Percentiles rank a stretch among this genome's conserved stretches.
Evolutionary conservation across 2,113 vertebrate genomes (phyloP).

Genomic region (Albula goreensis): DNA sequence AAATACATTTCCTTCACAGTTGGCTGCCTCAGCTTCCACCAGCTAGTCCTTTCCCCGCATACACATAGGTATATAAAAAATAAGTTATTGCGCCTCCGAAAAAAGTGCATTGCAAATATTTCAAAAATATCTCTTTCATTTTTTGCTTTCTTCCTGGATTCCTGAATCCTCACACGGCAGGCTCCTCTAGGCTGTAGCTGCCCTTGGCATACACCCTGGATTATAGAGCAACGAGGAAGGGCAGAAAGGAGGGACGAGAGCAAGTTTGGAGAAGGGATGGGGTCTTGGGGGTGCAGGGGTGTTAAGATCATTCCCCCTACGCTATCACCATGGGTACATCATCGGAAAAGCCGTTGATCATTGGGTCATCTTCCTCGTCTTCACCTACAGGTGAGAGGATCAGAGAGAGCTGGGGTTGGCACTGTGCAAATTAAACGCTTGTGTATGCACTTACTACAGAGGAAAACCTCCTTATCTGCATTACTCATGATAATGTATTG

Average conservation of each 20-base stretch:
- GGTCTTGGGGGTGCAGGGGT: not conserved
- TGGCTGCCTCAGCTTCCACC: constrained; percentile 51
- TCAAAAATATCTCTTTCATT: constrained; percentile 71
- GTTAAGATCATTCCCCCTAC: constrained; percentile 62
- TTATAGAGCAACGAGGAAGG: not conserved
- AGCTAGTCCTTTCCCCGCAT: constrained; percentile 24
- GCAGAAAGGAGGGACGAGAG: not conserved
- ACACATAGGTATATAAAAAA: constrained; percentile 75
- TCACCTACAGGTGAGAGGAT: constrained; percentile 72
- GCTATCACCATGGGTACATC: constrained; percentile 99
- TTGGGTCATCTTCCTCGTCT: constrained; percentile 92
- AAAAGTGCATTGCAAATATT: constrained; percentile 75
- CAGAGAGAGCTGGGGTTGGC: constrained; percentile 13
- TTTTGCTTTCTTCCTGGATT: constrained; percentile 38
- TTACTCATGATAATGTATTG: no score
- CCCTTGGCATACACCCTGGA: constrained; percentile 16
- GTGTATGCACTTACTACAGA: no score
- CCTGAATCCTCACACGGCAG: constrained; percentile 27
- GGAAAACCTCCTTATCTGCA: no score
- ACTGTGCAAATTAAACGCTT: no score
- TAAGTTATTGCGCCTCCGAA: constrained; percentile 81
- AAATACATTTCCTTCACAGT: constrained; percentile 69
- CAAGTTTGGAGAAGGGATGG: not conserved
- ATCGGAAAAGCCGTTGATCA: constrained; percentile 98
- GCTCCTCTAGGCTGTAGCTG: not conserved